Evolutionary conservation across 2,113 vertebrate species (phyloP).

Genomic region (Chamaetylas fuelleborni): DNA sequence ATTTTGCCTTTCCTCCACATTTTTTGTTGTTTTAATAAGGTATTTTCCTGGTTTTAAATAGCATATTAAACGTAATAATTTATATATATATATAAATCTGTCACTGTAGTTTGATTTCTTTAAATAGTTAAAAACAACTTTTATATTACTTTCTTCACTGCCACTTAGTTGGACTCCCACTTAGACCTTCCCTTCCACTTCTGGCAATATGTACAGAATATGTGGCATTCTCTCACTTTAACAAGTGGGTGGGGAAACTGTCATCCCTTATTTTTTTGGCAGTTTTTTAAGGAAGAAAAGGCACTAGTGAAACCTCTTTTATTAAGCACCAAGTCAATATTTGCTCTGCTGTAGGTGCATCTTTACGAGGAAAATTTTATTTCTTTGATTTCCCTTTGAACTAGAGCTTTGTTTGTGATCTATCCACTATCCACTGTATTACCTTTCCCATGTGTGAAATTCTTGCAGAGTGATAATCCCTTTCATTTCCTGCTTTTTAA

Average conservation of each 20-base stretch:
- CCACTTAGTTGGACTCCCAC: background rate
- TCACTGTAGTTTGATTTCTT: background rate
- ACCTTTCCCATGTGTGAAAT: conserved; percentile 3
- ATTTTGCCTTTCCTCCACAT: background rate
- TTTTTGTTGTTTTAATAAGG: background rate
- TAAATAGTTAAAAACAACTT: background rate
- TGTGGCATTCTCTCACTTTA: background rate
- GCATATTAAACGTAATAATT: background rate
- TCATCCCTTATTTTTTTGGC: background rate
- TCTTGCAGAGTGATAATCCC: conserved; percentile 33
- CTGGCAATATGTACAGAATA: background rate
- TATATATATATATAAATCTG: background rate
- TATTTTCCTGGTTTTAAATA: background rate
- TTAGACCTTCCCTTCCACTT: background rate
- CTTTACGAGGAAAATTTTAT: background rate
- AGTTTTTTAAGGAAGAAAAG: background rate
- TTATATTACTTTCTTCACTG: background rate
- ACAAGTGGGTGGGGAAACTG: background rate
- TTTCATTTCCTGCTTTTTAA: conserved; percentile 56
- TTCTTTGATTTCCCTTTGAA: background rate
- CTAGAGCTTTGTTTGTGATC: background rate
- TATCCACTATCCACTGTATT: background rate
- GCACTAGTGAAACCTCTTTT: background rate
- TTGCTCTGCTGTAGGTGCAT: background rate
- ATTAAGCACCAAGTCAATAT: background rate